Conservation (phyloP, 2,888 invertebrate genomes). For the Noctua fimbriata region DNA sequence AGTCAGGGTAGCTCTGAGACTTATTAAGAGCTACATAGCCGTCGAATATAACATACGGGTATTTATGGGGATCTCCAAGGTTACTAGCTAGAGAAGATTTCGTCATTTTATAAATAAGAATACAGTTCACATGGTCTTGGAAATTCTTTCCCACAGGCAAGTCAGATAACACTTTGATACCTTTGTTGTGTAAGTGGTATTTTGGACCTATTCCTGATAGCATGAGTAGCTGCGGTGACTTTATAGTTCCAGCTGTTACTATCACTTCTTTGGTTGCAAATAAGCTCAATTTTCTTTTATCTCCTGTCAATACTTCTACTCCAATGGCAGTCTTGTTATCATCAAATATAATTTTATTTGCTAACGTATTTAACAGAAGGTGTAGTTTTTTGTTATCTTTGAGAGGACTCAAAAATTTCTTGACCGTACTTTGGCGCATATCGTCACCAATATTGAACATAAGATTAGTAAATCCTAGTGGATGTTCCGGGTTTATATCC, state of each 20-base stretch:
- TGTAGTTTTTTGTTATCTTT: constrained; percentile 74
- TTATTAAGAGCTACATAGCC: constrained; percentile 46
- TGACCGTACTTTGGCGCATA: constrained; percentile 84
- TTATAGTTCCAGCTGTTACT: constrained; percentile 84
- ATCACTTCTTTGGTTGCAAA: constrained; percentile 84
- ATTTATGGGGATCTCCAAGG: constrained; percentile 26
- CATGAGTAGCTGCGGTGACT: constrained; percentile 86
- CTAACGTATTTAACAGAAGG: constrained; percentile 84
- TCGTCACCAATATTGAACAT: constrained; percentile 84
- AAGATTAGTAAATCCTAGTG: constrained; percentile 82
- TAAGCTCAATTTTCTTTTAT: constrained; percentile 69
- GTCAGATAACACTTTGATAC: constrained; percentile 78
- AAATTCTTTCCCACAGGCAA: constrained; percentile 85
- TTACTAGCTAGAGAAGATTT: constrained; percentile 14
- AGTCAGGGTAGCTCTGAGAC: constrained; percentile 45
- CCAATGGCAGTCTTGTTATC: constrained; percentile 81
- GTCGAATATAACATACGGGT: constrained; percentile 26
- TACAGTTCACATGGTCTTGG: constrained; percentile 82
- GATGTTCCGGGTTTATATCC: constrained; percentile 46
- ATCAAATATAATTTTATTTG: constrained; percentile 87
- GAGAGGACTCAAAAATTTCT: constrained; percentile 81
- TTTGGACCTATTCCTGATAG: constrained; percentile 87
- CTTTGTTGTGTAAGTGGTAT: constrained; percentile 74
- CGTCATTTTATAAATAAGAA: constrained; percentile 67
- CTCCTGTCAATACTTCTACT: constrained; percentile 76